A percentile compares a stretch with the other conserved stretches of the same genome.
Conservation (phyloP, 2,113 vertebrate genomes). For the Oncorhynchus gorbuscha region DNA sequence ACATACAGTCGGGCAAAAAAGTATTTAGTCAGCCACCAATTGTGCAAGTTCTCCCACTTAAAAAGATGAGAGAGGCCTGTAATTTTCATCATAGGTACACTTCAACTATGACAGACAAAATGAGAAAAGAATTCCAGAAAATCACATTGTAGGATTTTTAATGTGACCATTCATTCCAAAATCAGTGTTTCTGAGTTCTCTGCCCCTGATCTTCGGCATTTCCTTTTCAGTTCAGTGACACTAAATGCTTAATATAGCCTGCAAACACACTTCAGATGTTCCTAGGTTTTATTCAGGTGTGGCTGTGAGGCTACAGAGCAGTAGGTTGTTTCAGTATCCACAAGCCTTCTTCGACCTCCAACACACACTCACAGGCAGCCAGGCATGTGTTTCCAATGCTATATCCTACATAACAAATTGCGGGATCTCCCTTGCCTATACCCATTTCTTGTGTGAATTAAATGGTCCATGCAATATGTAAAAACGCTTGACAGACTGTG, state of each 20-base stretch:
- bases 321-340: neutral
- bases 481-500: neutral
- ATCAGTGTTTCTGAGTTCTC: too few relatives aligned
- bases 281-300: constrained; percentile 32
- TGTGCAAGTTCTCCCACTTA: too few relatives aligned
- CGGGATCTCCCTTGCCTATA: neutral
- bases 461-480: neutral
- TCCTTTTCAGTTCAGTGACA: neutral
- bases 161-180: too few relatives aligned
- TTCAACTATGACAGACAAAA: too few relatives aligned
- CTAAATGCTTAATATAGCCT: constrained; percentile 5
- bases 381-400: constrained; percentile 1
- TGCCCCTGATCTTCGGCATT: too few relatives aligned
- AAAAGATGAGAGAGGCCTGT: too few relatives aligned
- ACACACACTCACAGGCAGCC: neutral
- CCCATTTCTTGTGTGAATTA: neutral
- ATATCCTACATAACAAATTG: neutral
- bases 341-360: neutral
- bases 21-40: too few relatives aligned
- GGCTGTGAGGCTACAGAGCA: neutral
- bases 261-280: constrained; percentile 14
- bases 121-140: too few relatives aligned
- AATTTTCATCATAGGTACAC: too few relatives aligned
- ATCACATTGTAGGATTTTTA: too few relatives aligned
- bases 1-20: too few relatives aligned